Conservation (phyloP, 2,797 vertebrate genomes). For the Apodemus agrarius region DNA sequence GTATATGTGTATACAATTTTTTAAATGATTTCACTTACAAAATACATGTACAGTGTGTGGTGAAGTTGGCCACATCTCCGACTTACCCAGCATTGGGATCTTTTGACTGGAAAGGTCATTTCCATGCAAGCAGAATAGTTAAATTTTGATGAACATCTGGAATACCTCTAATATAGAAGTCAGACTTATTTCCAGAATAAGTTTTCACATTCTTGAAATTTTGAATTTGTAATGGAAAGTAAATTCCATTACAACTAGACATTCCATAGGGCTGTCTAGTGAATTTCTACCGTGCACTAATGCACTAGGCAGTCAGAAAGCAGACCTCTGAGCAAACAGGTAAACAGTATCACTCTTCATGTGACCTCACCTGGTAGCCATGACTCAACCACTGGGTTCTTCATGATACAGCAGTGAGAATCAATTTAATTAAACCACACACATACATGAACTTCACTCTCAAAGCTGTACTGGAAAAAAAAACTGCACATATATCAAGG, state of each 20-base stretch:
- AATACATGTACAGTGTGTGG: neutral
- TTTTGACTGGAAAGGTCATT: neutral
- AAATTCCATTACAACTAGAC: neutral
- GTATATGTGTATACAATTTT: no score
- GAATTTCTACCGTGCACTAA: neutral
- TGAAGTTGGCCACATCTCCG: neutral
- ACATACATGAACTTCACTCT: neutral
- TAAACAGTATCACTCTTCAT: neutral
- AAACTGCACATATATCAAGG: neutral
- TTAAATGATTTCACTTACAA: neutral
- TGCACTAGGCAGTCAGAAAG: neutral
- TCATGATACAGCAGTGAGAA: neutral
- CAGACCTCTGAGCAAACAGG: neutral
- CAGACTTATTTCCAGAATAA: neutral
- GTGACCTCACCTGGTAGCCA: neutral
- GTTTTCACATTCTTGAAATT: neutral
- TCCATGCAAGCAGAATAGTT: neutral
- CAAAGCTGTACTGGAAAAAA: neutral
- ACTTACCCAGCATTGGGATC: neutral
- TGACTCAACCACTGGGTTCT: neutral
- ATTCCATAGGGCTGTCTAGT: neutral
- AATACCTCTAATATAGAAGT: neutral
- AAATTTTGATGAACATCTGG: constrained; percentile 33
- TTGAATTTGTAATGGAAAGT: neutral
- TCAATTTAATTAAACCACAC: neutral